Percentiles rank a stretch among this genome's conserved stretches.
phyloP scores from a whole-genome alignment of 1,140 invertebrate genomes.

The Zaprionus ghesquierei region DNA sequence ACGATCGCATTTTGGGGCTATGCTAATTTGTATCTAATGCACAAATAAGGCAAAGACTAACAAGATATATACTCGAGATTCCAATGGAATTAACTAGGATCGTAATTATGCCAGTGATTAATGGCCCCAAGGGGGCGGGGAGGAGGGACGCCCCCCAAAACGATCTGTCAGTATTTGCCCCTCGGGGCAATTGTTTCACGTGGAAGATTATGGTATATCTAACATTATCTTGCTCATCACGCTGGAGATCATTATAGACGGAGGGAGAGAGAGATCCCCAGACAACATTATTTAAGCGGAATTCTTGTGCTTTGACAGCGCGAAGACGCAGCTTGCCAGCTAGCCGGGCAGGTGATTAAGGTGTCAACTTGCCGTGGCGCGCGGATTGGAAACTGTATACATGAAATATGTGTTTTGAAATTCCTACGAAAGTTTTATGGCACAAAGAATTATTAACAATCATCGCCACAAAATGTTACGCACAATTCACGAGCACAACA shows the following conservation, averaged over 20 bases:
- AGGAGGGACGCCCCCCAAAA: background rate
- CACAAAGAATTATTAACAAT: constrained; percentile 43
- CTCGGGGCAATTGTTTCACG: background rate
- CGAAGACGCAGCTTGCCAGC: constrained; percentile 20
- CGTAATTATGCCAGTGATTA: background rate
- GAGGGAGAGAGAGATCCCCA: background rate
- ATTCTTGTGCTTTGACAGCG: constrained; percentile 57
- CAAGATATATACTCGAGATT: background rate
- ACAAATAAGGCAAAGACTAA: background rate
- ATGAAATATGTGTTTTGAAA: constrained; percentile 26
- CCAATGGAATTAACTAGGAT: background rate
- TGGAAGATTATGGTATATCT: background rate
- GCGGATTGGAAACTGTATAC: background rate
- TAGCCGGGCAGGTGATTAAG: constrained; percentile 59
- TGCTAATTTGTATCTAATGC: background rate
- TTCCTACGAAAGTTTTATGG: constrained; percentile 39
- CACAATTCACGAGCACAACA: constrained; percentile 28
- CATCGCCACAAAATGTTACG: constrained; percentile 52
- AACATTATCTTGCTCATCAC: background rate
- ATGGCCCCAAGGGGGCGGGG: background rate
- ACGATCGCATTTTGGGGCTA: background rate
- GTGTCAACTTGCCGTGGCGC: constrained; percentile 55
- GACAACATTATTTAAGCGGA: constrained; percentile 40
- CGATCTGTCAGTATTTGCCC: background rate
- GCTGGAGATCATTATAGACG: constrained; percentile 23